phyloP scores from a whole-genome alignment of 2,888 invertebrate genomes.

The Helicoverpa assulta region DNA sequence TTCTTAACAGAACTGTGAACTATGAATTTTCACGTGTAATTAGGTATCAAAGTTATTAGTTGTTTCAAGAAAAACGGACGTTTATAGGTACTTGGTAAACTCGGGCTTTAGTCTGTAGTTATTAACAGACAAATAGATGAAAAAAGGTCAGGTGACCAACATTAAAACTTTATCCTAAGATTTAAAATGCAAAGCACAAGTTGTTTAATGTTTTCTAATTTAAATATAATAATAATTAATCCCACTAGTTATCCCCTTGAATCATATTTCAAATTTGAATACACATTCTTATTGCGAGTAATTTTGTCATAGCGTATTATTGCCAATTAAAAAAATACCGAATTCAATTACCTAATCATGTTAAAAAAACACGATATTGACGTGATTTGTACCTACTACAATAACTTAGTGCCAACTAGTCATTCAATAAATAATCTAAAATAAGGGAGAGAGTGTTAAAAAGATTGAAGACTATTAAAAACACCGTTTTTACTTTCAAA shows the following conservation, averaged over 20 bases:
- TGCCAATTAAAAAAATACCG: constrained; percentile 14
- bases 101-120: constrained; percentile 28
- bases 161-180: constrained; percentile 22
- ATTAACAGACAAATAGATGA: constrained; percentile 34
- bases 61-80: too few species aligned
- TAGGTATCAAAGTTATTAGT: too few species aligned
- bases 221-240: constrained; percentile 9
- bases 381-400: too few species aligned
- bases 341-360: too few species aligned
- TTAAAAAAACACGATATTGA: too few species aligned
- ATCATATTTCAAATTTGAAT: neutral
- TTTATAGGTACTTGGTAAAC: neutral
- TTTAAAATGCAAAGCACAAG: constrained; percentile 40
- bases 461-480: too few species aligned
- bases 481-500: too few species aligned
- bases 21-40: too few species aligned
- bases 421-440: too few species aligned
- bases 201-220: constrained; percentile 1
- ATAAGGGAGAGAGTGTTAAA: too few species aligned
- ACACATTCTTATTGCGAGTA: constrained; percentile 25
- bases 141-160: constrained; percentile 22
- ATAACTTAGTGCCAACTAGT: too few species aligned
- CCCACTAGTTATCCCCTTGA: neutral
- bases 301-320: constrained; percentile 18
- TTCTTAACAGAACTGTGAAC: too few species aligned